Conservation (phyloP, 1,140 invertebrate species). For the Cyrtorhinus lividipennis region DNA sequence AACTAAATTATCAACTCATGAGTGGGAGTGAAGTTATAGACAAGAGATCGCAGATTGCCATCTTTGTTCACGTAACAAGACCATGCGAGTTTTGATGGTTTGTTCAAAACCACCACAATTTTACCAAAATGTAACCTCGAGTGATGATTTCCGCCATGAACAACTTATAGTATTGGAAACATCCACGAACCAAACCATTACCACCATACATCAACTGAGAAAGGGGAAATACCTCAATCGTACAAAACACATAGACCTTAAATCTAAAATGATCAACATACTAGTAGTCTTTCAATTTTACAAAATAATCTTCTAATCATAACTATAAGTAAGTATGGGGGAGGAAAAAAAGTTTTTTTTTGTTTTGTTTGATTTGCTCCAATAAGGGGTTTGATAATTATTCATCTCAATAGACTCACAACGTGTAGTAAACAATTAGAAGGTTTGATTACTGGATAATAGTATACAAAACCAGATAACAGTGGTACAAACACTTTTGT, state of each 20-base stretch:
- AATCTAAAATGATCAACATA: constrained; percentile 6
- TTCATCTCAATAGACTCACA: constrained; percentile 3
- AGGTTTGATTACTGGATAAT: not conserved
- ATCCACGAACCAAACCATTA: too few relatives aligned
- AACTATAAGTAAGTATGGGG: not conserved
- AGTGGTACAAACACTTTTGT: constrained; percentile 12
- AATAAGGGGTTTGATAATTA: not conserved
- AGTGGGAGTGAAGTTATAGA: too few relatives aligned
- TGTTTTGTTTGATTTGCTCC: not conserved
- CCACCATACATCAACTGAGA: too few relatives aligned
- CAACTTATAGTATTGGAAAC: too few relatives aligned
- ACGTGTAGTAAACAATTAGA: constrained; percentile 5
- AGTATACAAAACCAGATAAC: constrained; percentile 11
- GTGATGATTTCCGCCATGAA: too few relatives aligned
- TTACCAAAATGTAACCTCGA: too few relatives aligned
- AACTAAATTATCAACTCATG: too few relatives aligned
- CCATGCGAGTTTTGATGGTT: too few relatives aligned
- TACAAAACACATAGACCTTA: constrained; percentile 1
- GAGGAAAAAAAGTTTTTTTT: not conserved
- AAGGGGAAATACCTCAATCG: too few relatives aligned
- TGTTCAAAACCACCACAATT: too few relatives aligned
- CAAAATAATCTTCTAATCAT: constrained; percentile 7
- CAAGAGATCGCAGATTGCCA: too few relatives aligned
- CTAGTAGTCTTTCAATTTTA: constrained; percentile 7
- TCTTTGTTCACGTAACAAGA: too few relatives aligned